Percentiles rank a stretch among this genome's conserved stretches.
Conservation (phyloP, 2,113 vertebrate genomes). For the Proterorhinus semilunaris region DNA sequence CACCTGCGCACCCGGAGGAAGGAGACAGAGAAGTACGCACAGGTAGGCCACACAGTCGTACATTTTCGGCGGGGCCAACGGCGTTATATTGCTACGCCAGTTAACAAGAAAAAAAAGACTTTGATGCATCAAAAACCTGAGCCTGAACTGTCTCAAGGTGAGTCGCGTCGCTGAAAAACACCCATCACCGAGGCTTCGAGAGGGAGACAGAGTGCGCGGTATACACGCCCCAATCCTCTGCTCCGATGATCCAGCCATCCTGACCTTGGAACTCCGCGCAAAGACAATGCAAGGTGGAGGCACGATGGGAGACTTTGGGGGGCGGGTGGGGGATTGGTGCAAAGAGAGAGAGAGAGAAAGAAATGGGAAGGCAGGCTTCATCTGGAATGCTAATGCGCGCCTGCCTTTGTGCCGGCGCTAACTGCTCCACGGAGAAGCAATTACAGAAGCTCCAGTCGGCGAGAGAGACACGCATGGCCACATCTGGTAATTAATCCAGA, state of each 20-base stretch:
- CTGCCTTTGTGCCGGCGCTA: constrained; percentile 69
- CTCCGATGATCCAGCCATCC: constrained; percentile 71
- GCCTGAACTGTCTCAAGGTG: not conserved
- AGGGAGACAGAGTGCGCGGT: constrained; percentile 31
- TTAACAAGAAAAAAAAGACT: too few relatives aligned
- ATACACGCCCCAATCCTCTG: constrained; percentile 64
- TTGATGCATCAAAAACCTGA: too few relatives aligned
- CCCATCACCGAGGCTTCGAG: not conserved
- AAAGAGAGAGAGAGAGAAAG: constrained; percentile 28
- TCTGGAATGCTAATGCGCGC: constrained; percentile 74
- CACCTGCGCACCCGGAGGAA: too few relatives aligned
- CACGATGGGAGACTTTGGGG: constrained; percentile 44
- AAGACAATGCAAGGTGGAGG: constrained; percentile 71
- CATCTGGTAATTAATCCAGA: constrained; percentile 76
- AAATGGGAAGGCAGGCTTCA: constrained; percentile 46
- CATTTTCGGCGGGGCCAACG: too few relatives aligned
- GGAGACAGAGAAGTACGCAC: too few relatives aligned
- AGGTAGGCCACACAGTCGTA: too few relatives aligned
- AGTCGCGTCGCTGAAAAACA: not conserved
- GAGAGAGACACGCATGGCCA: constrained; percentile 65
- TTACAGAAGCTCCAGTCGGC: constrained; percentile 73
- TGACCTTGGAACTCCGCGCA: constrained; percentile 75
- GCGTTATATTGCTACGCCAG: too few relatives aligned
- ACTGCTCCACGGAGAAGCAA: constrained; percentile 75
- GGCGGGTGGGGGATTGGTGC: constrained; percentile 41